Evolutionary conservation across 2,888 invertebrate species (phyloP).

Genomic region (Phortica okadai): DNA sequence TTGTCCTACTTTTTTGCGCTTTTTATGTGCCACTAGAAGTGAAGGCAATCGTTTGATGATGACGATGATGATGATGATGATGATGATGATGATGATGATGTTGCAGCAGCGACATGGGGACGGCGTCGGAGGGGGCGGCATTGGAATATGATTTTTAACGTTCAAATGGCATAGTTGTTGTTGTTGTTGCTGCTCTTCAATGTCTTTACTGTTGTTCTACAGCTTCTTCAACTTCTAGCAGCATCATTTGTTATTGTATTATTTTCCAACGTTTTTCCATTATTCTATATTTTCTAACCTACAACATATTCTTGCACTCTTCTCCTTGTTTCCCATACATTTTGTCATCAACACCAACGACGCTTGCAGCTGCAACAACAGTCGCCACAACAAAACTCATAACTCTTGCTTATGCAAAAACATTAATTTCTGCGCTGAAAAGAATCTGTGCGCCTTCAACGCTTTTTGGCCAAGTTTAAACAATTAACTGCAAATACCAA

Average conservation of each 20-base stretch:
- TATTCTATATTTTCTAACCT: conserved; percentile 41
- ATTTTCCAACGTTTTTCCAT: conserved; percentile 10
- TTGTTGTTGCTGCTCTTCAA: background rate
- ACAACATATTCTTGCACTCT: conserved; percentile 16
- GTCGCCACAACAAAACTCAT: conserved; percentile 51
- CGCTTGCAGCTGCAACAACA: conserved; percentile 38
- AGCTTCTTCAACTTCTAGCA: background rate
- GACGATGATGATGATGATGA: background rate
- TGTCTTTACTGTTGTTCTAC: background rate
- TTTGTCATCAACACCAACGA: conserved; percentile 45
- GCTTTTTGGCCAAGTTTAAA: background rate
- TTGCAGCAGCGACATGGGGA: background rate
- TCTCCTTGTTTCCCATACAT: background rate
- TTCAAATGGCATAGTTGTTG: conserved; percentile 20
- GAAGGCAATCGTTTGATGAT: background rate
- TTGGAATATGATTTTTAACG: background rate
- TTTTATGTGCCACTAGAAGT: conserved; percentile 24
- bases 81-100: background rate
- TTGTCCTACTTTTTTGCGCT: conserved; percentile 37
- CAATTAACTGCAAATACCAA: too few species aligned
- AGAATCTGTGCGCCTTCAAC: conserved; percentile 1
- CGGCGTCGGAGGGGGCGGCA: background rate
- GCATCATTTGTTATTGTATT: background rate
- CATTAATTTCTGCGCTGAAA: too few species aligned
- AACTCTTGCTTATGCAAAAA: background rate